A percentile compares a stretch with the other conserved stretches of the same genome.
Evolutionary conservation across 2,113 vertebrate genomes (phyloP).

Genomic region (Mastomys natalensis): DNA sequence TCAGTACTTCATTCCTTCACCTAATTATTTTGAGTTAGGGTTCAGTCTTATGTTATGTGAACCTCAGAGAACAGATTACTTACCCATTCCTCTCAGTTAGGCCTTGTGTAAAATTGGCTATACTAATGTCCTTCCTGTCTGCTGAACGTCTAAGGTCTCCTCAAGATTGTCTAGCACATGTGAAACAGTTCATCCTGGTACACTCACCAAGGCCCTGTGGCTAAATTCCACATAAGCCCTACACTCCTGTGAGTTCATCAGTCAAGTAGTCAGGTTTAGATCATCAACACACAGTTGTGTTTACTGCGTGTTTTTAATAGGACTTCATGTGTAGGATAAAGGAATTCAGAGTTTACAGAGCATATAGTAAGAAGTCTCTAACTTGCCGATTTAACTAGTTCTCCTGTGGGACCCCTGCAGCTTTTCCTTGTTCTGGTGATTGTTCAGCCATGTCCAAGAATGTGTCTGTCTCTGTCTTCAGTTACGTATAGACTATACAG

Average conservation of each 20-base stretch:
- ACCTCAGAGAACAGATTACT: background rate
- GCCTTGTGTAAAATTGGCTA: background rate
- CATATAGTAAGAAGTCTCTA: background rate
- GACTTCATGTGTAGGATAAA: background rate
- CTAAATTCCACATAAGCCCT: background rate
- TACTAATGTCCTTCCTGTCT: background rate
- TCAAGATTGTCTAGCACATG: background rate
- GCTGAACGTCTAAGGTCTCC: background rate
- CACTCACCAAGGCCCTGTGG: background rate
- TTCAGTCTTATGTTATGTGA: background rate
- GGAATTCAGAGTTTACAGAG: background rate
- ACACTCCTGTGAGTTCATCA: background rate
- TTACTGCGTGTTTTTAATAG: constrained; percentile 9
- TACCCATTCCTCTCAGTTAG: background rate
- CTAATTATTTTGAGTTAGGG: constrained; percentile 5
- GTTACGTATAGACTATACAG: background rate
- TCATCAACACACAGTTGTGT: background rate
- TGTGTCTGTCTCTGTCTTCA: background rate
- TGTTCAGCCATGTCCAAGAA: background rate
- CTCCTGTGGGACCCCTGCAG: background rate
- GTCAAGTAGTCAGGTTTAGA: background rate
- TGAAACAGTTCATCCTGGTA: background rate
- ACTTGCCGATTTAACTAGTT: background rate
- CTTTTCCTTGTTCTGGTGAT: constrained; percentile 5
- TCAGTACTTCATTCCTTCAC: background rate